Evolutionary conservation across 1,140 invertebrate genomes (phyloP), one percentile per base, ranked within the genome.

Genomic region (Dendrolimus punctatus): DNA sequence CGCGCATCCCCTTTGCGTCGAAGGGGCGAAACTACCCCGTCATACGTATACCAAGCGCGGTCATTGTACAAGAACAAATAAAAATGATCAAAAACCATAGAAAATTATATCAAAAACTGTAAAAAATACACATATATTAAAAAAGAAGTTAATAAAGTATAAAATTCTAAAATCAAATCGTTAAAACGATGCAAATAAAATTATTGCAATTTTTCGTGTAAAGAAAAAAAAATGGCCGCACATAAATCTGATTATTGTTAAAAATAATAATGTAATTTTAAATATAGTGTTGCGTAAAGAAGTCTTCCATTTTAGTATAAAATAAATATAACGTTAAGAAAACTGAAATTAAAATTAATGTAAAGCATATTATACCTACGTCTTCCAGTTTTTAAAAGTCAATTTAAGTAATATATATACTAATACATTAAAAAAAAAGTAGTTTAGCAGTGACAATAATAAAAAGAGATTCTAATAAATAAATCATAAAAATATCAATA

Each of bases 271-370:
- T 74, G 72, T 74, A 76, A 75, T 49, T 60, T 40, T 53, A 57
- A 67, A 62, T 43, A 58, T 70, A 67, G 67, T 71, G 48, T 74
- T 80, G 62, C 66, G 81, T 73, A 85, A 84, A 70, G 71, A 82
- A 84, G 81, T 85, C 81, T 85, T 85, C 81, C 79, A 82, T 71
- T 64, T 64, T 76, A 77, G 66, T 67, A 58, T 60, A 69, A 68
- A 63, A 60, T 40, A 61, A 56, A 50, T 60, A 50, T 64, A 66
- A 39, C 50, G 8, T 41, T 64, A 66, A 53, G 56, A 54, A 51
- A 59, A 52, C 60, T 53, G 62, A 61, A 53, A 54, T 40, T 51
- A 50, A 23, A 40, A 54, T 57, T 57, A 62, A 46, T 55, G 48
- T 66, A 71, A 72, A 74, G 72, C 57, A 40, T 23, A 23, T 3